phyloP scores from a whole-genome alignment of 2,797 vertebrate species.

The Betta splendens region DNA sequence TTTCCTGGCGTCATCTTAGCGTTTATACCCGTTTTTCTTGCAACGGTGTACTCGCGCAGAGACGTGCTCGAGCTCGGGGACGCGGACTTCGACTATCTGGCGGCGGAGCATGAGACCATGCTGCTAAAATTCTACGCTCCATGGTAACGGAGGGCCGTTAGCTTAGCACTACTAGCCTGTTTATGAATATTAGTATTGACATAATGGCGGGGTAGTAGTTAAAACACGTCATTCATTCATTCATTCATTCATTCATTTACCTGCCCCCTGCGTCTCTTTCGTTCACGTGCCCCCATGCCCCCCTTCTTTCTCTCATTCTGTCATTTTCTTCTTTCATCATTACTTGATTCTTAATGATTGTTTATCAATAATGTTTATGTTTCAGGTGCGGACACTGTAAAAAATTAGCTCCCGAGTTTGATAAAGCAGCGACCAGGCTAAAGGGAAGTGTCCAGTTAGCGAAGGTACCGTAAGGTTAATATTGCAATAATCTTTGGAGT shows the following conservation, averaged over 20 bases:
- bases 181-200: too few relatives aligned
- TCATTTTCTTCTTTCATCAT: too few relatives aligned
- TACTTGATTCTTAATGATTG: too few relatives aligned
- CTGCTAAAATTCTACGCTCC: constrained; percentile 84
- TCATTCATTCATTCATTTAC: not conserved
- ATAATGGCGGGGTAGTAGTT: too few relatives aligned
- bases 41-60: constrained; percentile 38
- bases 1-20: constrained; percentile 20
- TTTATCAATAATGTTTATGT: not conserved
- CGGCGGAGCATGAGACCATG: constrained; percentile 80
- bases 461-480: too few relatives aligned
- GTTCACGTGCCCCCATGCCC: too few relatives aligned
- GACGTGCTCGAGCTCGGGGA: constrained; percentile 79
- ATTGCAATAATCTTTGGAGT: too few relatives aligned
- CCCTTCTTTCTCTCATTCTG: too few relatives aligned
- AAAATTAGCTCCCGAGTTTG: constrained; percentile 82
- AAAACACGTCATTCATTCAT: too few relatives aligned
- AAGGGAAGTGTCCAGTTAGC: constrained; percentile 78
- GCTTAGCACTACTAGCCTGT: not conserved
- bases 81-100: constrained; percentile 80
- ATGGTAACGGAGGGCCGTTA: constrained; percentile 68
- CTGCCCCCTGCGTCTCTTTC: too few relatives aligned
- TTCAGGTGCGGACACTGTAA: constrained; percentile 84
- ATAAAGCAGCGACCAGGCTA: constrained; percentile 76
- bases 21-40: constrained; percentile 22